These are phyloP conservation scores for Eretmocerus hayati DNA, from an alignment of 2,888 invertebrate genomes.

Conservation along the genomic window DNA sequence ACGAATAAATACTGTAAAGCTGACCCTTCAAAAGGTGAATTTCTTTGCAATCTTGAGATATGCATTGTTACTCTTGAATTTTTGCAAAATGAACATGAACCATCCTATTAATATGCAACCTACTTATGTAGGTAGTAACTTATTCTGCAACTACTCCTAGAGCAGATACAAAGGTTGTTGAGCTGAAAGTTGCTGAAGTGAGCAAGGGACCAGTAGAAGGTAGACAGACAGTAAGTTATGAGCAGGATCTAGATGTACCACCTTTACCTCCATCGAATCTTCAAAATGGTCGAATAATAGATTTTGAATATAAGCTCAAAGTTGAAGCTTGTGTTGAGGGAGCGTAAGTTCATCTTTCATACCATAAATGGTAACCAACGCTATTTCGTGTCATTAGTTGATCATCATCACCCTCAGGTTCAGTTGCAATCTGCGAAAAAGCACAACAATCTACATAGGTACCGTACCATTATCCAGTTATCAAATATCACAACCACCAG, in stretches of 20 bases:
- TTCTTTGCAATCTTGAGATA: no score
- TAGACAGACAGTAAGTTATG: slow-evolving; percentile 57
- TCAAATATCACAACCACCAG: slow-evolving; percentile 41
- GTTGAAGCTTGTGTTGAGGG: slow-evolving; percentile 47
- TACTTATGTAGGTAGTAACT: slow-evolving; percentile 52
- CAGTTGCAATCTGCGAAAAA: slow-evolving; percentile 59
- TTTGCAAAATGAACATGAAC: no score
- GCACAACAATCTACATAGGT: slow-evolving; percentile 65
- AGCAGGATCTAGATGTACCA: slow-evolving; percentile 61
- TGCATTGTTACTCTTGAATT: no score
- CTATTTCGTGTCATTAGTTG: not conserved
- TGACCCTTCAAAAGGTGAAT: slow-evolving; percentile 60
- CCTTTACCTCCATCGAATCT: slow-evolving; percentile 72
- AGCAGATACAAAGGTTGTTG: slow-evolving; percentile 52
- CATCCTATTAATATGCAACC: no score
- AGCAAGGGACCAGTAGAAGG: slow-evolving; percentile 61
- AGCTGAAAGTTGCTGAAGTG: slow-evolving; percentile 56
- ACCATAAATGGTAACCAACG: no score
- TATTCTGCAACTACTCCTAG: slow-evolving; percentile 61
- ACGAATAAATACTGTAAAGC: slow-evolving; percentile 56
- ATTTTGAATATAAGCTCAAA: slow-evolving; percentile 67
- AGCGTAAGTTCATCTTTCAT: no score
- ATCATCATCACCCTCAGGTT: no score
- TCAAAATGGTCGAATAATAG: slow-evolving; percentile 67
- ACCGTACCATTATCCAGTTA: slow-evolving; percentile 63